Percentiles rank a stretch among this genome's conserved stretches.
These are phyloP conservation scores for Mormyrops boulengeri DNA, from an alignment of 2,797 vertebrate species.

Conservation along the genomic window DNA sequence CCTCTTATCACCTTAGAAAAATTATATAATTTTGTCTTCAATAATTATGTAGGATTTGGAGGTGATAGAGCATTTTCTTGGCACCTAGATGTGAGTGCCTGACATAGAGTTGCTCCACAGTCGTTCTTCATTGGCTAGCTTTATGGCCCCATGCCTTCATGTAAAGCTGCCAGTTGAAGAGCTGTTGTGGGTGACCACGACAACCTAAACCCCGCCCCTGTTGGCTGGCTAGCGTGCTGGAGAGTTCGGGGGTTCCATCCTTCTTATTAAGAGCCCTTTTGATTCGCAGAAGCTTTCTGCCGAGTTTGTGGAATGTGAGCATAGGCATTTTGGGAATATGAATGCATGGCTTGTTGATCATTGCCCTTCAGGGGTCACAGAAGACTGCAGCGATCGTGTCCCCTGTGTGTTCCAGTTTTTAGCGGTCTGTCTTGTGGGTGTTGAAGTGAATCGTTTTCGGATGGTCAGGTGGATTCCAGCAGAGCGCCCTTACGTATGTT, in stretches of 20 bases:
- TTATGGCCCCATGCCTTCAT: slow-evolving; percentile 58
- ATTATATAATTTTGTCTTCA: background rate
- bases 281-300: background rate
- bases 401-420: slow-evolving; percentile 29
- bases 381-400: background rate
- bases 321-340: background rate
- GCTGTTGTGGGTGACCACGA: slow-evolving; percentile 79
- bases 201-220: slow-evolving; percentile 49
- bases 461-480: too few relatives aligned
- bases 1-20: background rate
- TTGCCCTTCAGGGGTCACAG: background rate
- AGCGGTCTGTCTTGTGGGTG: slow-evolving; percentile 22
- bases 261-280: background rate
- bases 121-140: slow-evolving; percentile 86
- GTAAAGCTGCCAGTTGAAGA: slow-evolving; percentile 86
- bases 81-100: background rate
- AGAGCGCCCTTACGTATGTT: slow-evolving; percentile 8
- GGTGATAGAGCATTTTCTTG: background rate
- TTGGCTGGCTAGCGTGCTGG: slow-evolving; percentile 6
- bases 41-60: background rate
- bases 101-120: slow-evolving; percentile 68
- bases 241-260: background rate
- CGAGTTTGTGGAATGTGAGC: background rate
- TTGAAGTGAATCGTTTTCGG: background rate
- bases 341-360: background rate